Percentiles rank a stretch among this genome's conserved stretches.
Conservation (phyloP, 1,140 invertebrate species). For the Lasioglossum albipes region DNA sequence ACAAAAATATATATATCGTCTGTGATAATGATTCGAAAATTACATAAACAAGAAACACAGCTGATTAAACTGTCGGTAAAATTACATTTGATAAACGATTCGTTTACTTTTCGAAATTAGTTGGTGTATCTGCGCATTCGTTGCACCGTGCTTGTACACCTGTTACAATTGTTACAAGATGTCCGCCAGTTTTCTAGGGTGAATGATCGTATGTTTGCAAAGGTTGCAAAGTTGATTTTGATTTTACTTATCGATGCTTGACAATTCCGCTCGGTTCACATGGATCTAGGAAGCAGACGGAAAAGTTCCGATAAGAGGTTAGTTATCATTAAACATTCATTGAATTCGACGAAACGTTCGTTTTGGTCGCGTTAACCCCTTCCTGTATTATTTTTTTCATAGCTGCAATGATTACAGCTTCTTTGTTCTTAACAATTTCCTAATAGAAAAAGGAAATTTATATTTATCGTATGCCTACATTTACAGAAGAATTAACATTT, state of each 20-base stretch:
- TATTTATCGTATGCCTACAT: too few relatives aligned
- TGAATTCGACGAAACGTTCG: neutral
- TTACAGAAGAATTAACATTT: too few relatives aligned
- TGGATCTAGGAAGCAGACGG: constrained; percentile 53
- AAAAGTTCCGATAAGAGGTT: constrained; percentile 64
- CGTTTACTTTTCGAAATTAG: neutral
- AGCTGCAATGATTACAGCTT: too few relatives aligned
- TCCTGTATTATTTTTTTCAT: too few relatives aligned
- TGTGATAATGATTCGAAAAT: too few relatives aligned
- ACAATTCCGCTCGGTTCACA: neutral
- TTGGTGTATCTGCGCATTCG: neutral
- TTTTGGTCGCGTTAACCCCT: neutral
- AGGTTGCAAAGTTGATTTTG: constrained; percentile 6
- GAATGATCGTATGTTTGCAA: neutral
- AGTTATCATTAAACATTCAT: neutral
- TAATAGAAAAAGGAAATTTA: too few relatives aligned
- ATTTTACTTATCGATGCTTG: neutral
- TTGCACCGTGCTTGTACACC: neutral
- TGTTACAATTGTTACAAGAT: constrained; percentile 42
- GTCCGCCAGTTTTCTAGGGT: neutral
- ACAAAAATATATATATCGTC: too few relatives aligned
- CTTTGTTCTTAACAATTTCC: too few relatives aligned
- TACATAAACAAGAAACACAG: too few relatives aligned
- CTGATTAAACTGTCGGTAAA: neutral
- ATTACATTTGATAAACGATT: neutral